Base-by-base conservation (phyloP, 2,113 vertebrate genomes). In the Cricetomys ansorgei region DNA sequence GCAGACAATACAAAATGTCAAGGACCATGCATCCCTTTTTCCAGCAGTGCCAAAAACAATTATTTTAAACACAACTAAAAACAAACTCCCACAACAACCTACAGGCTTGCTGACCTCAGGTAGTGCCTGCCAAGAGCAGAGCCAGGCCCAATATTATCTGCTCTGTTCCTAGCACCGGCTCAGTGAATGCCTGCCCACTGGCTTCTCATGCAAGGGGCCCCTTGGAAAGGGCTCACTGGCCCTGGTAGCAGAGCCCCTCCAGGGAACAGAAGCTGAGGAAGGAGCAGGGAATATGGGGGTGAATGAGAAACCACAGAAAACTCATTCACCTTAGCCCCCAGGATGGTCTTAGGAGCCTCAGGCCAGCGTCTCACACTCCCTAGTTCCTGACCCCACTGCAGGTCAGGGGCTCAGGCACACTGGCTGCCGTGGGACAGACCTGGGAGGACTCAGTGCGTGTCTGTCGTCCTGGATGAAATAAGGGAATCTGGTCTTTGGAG, bases 211-310 rank as follows among this genome's bases (percentile, higher is more conserved):
- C n/a, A 45, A 37, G 37, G 57, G 72, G 57, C 29, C n/a, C 50
- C 43, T 13, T 40, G 70, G 62, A 23, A n/a, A n/a, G 77, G 64
- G 31, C 1, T 64, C 10, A 0, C 0, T 0, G 25, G 27, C 13
- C 31, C 83, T 55, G 10, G 2, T 0, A 4, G 12, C 73, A 59
- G 72, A 43, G 25, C 6, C 59, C 53, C 55, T 73, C 27, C 7
- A 2, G 27, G 57, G 34, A 70, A 70, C 3, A 0, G n/a, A 55
- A 4, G 37, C 53, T 59, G 37, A 76, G 37, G 48, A 17, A 87
- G 59, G 37, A 55, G 3, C 17, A 4, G 43, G 45, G 13, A 40
- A 17, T 13, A 5, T n/a, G 34, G 77, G 50, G 11, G 69, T 6
- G 23, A 11, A 80, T n/a, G 34, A n/a, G 50, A 79, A 55, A 80